Evolutionary conservation across 2,888 invertebrate species (phyloP).

Genomic region (Sarcophaga subvicina): DNA sequence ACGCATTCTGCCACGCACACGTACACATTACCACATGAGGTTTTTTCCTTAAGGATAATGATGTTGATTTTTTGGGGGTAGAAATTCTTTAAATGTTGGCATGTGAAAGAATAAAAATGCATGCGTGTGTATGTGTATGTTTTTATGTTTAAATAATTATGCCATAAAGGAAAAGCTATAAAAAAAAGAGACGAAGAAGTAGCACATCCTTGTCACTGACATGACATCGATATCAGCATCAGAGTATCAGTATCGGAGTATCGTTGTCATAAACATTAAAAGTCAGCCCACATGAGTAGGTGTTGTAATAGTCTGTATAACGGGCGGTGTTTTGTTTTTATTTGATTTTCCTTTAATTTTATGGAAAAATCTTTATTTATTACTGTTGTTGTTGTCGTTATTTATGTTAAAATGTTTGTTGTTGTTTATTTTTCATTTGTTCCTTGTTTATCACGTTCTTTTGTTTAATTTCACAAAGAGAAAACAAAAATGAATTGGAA

Average conservation of each 20-base stretch:
- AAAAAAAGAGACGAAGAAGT: no score
- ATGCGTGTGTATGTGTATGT: background rate
- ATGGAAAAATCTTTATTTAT: background rate
- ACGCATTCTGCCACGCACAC: background rate
- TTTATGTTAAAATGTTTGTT: no score
- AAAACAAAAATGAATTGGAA: no score
- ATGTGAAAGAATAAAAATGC: background rate
- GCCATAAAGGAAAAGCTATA: background rate
- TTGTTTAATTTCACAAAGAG: no score
- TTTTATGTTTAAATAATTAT: background rate
- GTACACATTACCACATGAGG: conserved; percentile 2
- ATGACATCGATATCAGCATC: no score
- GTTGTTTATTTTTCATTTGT: background rate
- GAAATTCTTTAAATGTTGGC: background rate
- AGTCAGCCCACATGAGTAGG: background rate
- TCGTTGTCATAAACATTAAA: background rate
- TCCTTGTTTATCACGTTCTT: background rate
- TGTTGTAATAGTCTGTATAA: background rate
- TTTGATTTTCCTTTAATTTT: background rate
- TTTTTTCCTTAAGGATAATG: conserved; percentile 14
- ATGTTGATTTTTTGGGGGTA: background rate
- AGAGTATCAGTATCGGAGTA: background rate
- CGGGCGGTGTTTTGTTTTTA: background rate
- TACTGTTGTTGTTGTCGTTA: background rate
- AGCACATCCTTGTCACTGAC: no score